These are phyloP conservation scores for Ascidia mentula DNA, from an alignment of 23 tunicate species.

Conservation along the genomic window DNA sequence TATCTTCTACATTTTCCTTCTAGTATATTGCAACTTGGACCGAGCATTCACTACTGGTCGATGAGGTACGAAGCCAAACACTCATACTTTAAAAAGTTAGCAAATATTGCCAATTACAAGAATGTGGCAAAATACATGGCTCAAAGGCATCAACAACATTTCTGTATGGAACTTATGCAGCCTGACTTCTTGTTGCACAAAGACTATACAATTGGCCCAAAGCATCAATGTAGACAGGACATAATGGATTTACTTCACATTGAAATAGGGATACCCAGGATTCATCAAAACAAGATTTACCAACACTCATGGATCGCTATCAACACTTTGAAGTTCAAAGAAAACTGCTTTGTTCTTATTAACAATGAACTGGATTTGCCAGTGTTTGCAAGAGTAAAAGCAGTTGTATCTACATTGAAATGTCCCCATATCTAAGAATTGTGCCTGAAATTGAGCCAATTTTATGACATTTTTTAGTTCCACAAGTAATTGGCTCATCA, in stretches of 20 bases:
- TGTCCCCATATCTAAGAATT: too few species aligned
- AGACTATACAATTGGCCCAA: not conserved
- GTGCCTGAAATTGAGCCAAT: not conserved
- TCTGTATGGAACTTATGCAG: not conserved
- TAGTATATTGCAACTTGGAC: slow-evolving; percentile 18
- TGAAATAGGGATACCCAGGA: not conserved
- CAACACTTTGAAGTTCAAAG: not conserved
- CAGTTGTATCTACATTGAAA: not conserved
- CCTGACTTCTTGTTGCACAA: not conserved
- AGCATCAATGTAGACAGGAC: not conserved
- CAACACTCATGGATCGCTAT: not conserved
- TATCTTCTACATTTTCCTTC: slow-evolving; percentile 21
- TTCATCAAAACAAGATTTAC: too few species aligned
- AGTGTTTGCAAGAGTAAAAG: not conserved
- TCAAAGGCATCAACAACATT: not conserved
- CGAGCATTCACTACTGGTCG: slow-evolving; percentile 6
- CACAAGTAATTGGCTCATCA: too few species aligned
- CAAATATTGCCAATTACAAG: slow-evolving; percentile 11
- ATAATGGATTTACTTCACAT: not conserved
- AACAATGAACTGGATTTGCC: not conserved
- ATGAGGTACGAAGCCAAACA: slow-evolving; percentile 17
- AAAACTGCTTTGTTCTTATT: not conserved
- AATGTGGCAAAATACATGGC: slow-evolving; percentile 17
- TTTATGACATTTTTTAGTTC: not conserved
- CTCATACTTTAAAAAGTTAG: not conserved